These are phyloP conservation scores for Scrobipalpa atriplicella DNA, from an alignment of 2,888 invertebrate species.

Conservation along the genomic window DNA sequence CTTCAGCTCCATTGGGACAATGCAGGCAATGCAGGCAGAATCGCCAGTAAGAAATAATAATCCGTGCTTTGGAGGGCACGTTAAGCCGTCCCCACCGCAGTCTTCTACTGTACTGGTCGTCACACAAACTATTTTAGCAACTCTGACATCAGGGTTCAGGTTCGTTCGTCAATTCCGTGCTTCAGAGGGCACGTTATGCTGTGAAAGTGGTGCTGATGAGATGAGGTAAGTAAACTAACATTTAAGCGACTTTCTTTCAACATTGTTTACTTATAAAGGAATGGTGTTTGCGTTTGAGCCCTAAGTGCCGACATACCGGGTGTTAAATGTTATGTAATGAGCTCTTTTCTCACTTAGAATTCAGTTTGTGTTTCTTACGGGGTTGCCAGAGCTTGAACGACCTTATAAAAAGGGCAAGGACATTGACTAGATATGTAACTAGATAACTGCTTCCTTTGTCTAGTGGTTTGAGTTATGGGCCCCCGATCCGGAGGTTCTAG, in stretches of 20 bases:
- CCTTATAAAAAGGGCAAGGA: too few species aligned
- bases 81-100: too few species aligned
- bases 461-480: too few species aligned
- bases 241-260: not conserved
- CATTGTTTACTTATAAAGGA: not conserved
- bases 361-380: not conserved
- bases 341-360: not conserved
- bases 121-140: too few species aligned
- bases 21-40: too few species aligned
- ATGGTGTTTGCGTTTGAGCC: conserved; percentile 1
- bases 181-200: conserved; percentile 9
- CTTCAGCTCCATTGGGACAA: too few species aligned
- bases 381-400: not conserved
- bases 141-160: not conserved
- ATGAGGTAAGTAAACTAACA: not conserved
- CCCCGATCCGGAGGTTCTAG: too few species aligned
- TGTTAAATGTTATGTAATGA: not conserved
- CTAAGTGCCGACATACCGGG: conserved; percentile 3
- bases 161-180: not conserved
- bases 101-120: too few species aligned
- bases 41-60: too few species aligned
- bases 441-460: too few species aligned
- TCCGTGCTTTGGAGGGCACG: too few species aligned
- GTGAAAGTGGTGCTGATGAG: not conserved
- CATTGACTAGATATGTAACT: too few species aligned